These are phyloP conservation scores for Arion vulgaris DNA, from an alignment of 1,140 invertebrate genomes.

Conservation along the genomic window DNA sequence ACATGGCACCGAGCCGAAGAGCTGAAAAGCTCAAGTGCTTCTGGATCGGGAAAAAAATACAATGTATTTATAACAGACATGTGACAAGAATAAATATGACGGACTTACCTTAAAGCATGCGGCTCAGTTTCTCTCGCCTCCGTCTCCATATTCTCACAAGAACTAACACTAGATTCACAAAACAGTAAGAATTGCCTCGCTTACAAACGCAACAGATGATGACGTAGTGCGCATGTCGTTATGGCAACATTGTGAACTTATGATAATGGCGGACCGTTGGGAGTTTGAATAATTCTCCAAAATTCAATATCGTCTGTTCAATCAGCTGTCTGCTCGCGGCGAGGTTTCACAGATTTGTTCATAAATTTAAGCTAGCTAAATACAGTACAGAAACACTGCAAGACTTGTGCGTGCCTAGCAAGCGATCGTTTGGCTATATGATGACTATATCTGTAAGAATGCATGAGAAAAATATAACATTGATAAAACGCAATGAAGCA, in stretches of 20 bases:
- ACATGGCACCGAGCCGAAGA: too few species aligned
- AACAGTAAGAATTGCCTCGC: conserved; percentile 5
- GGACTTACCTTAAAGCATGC: background rate
- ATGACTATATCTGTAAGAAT: background rate
- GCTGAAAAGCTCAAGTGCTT: too few species aligned
- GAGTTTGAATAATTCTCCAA: background rate
- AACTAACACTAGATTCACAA: background rate
- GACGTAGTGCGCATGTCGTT: conserved; percentile 11
- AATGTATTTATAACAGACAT: too few species aligned
- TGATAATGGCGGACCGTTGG: conserved; percentile 3
- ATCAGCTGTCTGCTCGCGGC: background rate
- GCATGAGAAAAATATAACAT: background rate
- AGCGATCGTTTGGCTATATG: background rate
- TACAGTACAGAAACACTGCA: background rate
- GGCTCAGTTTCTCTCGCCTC: background rate
- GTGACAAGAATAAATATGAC: background rate
- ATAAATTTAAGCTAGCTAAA: background rate
- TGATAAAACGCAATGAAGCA: background rate
- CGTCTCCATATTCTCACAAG: background rate
- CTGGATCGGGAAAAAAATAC: too few species aligned
- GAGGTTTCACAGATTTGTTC: background rate
- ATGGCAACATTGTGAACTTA: conserved; percentile 4
- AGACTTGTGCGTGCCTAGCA: background rate
- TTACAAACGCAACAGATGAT: background rate
- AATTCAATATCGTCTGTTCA: conserved; percentile 5